Percentiles rank a stretch among this genome's conserved stretches.
phyloP scores from a whole-genome alignment of 2,888 invertebrate species.

The Unio pictorum region DNA sequence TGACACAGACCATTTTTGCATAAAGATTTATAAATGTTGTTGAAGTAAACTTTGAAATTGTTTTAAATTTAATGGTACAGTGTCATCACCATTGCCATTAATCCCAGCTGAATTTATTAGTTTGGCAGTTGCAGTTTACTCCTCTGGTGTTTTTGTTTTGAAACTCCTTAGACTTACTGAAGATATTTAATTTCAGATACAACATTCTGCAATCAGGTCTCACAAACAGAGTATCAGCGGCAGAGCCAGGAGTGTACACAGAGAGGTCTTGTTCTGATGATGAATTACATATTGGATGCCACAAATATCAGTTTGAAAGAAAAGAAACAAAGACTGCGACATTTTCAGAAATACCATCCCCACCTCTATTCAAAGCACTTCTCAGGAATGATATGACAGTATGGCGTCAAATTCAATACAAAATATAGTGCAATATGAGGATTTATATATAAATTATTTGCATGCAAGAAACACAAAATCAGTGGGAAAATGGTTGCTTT shows the following conservation, averaged over 20 bases:
- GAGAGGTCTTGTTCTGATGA: conserved; percentile 59
- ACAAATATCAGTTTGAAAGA: conserved; percentile 65
- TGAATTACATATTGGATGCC: conserved; percentile 68
- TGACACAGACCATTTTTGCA: too few relatives aligned
- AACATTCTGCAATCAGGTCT: conserved; percentile 56
- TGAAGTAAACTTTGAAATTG: too few relatives aligned
- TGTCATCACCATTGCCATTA: too few relatives aligned
- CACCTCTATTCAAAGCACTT: conserved; percentile 64
- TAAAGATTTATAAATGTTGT: too few relatives aligned
- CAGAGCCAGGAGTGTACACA: conserved; percentile 60
- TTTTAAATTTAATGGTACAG: too few relatives aligned
- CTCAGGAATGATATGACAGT: conserved; percentile 45
- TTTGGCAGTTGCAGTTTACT: too few relatives aligned
- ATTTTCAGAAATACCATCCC: conserved; percentile 68
- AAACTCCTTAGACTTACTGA: background rate
- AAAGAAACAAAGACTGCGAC: conserved; percentile 67
- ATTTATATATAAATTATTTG: background rate
- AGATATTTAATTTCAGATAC: conserved; percentile 44
- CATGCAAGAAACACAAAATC: too few relatives aligned
- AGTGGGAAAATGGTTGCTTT: too few relatives aligned
- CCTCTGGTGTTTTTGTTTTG: background rate
- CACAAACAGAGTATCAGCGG: conserved; percentile 51
- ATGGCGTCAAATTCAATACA: background rate
- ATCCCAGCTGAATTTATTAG: too few relatives aligned
- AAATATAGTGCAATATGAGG: conserved; percentile 1